Percentiles rank a stretch among this genome's conserved stretches.
Evolutionary conservation across 92 coral and sea anemone genomes (phyloP).

Genomic region (Diadumene lineata): DNA sequence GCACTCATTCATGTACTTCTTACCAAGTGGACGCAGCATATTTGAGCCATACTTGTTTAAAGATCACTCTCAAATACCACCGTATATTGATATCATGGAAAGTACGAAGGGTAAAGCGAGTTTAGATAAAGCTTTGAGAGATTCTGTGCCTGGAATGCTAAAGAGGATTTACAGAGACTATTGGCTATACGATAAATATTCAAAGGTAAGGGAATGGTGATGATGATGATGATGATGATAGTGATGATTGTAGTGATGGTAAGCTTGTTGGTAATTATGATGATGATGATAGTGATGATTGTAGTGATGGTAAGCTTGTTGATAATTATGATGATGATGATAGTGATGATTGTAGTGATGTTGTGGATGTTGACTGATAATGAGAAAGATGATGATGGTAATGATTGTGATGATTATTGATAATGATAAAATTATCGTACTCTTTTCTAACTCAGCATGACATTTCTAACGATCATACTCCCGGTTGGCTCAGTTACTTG

Average conservation of each 20-base stretch:
- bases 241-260: not conserved
- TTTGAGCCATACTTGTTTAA: slow-evolving; percentile 53
- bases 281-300: not conserved
- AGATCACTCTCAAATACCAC: slow-evolving; percentile 61
- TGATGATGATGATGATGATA: not conserved
- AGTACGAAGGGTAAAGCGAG: slow-evolving; percentile 58
- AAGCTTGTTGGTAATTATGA: not conserved
- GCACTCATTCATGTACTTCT: slow-evolving; percentile 69
- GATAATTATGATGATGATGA: not conserved
- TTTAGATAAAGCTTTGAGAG: slow-evolving; percentile 74
- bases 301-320: too few relatives aligned
- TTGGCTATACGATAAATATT: slow-evolving; percentile 45
- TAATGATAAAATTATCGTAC: not conserved
- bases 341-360: not conserved
- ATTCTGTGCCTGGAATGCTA: slow-evolving; percentile 68
- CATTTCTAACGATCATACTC: too few relatives aligned
- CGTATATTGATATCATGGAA: slow-evolving; percentile 66
- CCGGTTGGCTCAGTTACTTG: too few relatives aligned
- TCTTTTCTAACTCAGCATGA: too few relatives aligned
- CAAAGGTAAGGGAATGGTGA: slow-evolving; percentile 58
- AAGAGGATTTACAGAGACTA: slow-evolving; percentile 55
- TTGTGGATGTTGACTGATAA: not conserved
- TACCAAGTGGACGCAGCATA: slow-evolving; percentile 56
- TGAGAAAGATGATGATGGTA: not conserved
- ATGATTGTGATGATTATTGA: not conserved